Base-by-base conservation (phyloP, 2,113 vertebrate species). In the Rhea americana region DNA sequence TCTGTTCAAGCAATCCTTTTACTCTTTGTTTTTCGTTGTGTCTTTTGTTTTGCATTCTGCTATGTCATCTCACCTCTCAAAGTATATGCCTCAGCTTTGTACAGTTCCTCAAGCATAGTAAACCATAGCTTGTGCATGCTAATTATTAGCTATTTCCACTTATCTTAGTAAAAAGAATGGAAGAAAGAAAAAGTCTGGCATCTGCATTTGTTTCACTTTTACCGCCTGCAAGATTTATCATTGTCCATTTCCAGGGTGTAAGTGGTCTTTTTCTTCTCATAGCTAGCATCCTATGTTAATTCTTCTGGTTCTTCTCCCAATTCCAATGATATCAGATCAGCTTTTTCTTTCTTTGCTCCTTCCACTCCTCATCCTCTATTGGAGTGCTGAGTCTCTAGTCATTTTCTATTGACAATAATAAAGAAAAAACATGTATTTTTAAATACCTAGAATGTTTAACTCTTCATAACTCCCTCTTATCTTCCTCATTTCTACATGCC, bases 61-160 rank as follows among this genome's bases (percentile, higher is more conserved):
- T 62, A 45, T 63, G 21, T 48, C 11, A 3, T 74, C 47, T 82
- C 37, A 35, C 35, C 6, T 20, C 50, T 19, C 43, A 73, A 37
- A 43, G 51, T 51, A 45, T 37, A 70, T 22, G 35, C 15, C 30
- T 72, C 62, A 83, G 73, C 22, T 88, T 75, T 78, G 32, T 48
- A 48, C 19, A 74, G 18, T 13, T 85, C 35, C 45, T 48, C 71
- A 7, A 65, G 72, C 20, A 72, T 32, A 86, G 56, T 25, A 71
- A 80, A 43, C 19, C 28, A 35, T 59, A 21, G 15, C 13, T 61
- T 47, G 62, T 84, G 79, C 87, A 94, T 90, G 30, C 65, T 94
- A 83, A 93, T 86, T 81, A 81, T 88, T 78, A 84, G 35, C 30
- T 62, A 58, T 88, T 96, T 94, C 82, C 76, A 48, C 65, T 84